These are phyloP conservation scores for Eristalis intricaria DNA, from an alignment of 2,888 invertebrate genomes.

Conservation along the genomic window DNA sequence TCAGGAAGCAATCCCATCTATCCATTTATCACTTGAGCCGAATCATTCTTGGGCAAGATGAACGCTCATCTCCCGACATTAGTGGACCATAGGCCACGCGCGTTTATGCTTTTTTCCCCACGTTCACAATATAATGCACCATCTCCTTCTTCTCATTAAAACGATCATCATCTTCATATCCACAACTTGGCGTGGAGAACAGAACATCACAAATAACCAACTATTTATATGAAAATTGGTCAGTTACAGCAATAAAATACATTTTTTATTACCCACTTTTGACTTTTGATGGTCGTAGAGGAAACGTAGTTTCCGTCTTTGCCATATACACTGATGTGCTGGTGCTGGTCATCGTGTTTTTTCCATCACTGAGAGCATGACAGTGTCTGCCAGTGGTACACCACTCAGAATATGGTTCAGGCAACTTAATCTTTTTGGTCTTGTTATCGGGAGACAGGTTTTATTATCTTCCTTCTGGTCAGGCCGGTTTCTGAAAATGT, in stretches of 20 bases:
- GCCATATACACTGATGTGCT: constrained; percentile 15
- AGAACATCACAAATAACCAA: constrained; percentile 50
- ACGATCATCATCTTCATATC: constrained; percentile 60
- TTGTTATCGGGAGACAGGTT: constrained; percentile 52
- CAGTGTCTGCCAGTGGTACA: constrained; percentile 32
- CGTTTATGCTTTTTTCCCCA: constrained; percentile 21
- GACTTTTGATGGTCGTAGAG: constrained; percentile 10
- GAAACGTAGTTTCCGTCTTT: constrained; percentile 1
- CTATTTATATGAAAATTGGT: constrained; percentile 66
- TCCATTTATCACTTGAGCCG: constrained; percentile 1
- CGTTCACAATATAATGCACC: constrained; percentile 29
- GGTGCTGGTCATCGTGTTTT: neutral
- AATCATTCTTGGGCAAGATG: constrained; percentile 11
- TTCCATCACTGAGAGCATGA: constrained; percentile 39
- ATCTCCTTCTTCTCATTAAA: constrained; percentile 44
- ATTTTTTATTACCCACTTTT: constrained; percentile 66
- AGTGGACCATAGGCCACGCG: constrained; percentile 50
- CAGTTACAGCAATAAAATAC: constrained; percentile 67
- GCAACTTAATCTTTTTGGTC: constrained; percentile 63
- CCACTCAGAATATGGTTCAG: constrained; percentile 51
- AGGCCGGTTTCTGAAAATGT: constrained; percentile 47
- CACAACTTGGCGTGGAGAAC: constrained; percentile 23
- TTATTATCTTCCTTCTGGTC: constrained; percentile 26
- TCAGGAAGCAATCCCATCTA: constrained; percentile 52
- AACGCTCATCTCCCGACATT: constrained; percentile 22